Conservation (phyloP, 2,797 vertebrate genomes). For the Euthynnus affinis region DNA sequence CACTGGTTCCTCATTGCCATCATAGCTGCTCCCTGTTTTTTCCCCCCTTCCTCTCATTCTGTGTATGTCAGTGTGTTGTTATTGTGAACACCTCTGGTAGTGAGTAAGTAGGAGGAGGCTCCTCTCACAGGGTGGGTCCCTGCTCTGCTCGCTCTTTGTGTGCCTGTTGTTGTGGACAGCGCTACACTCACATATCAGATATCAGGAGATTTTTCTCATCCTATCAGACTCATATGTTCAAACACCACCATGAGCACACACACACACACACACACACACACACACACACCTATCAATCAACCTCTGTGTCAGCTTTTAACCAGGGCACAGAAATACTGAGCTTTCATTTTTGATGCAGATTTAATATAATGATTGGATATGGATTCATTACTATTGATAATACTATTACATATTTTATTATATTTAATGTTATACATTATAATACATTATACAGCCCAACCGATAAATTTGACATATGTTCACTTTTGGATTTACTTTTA, state of each 20-base stretch:
- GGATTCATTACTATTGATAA: not conserved
- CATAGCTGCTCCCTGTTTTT: not conserved
- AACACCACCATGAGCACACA: too few relatives aligned
- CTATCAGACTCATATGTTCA: not conserved
- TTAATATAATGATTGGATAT: not conserved
- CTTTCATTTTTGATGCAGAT: not conserved
- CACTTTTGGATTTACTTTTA: too few relatives aligned
- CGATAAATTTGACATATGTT: too few relatives aligned
- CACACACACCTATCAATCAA: conserved; percentile 6
- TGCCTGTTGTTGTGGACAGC: conserved; percentile 39
- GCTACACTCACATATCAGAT: conserved; percentile 9
- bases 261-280: not conserved
- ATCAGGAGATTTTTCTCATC: conserved; percentile 5
- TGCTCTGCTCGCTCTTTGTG: conserved; percentile 73
- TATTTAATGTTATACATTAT: not conserved
- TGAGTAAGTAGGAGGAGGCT: conserved; percentile 75
- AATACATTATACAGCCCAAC: too few relatives aligned
- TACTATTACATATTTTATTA: too few relatives aligned
- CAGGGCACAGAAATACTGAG: not conserved
- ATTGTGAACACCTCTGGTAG: conserved; percentile 52
- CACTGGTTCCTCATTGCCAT: not conserved
- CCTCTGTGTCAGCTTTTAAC: not conserved
- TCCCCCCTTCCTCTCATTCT: not conserved
- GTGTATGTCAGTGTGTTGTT: conserved; percentile 42
- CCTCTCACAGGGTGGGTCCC: conserved; percentile 80